phyloP scores from a whole-genome alignment of 2,113 vertebrate genomes.

The Corydoras sp. region DNA sequence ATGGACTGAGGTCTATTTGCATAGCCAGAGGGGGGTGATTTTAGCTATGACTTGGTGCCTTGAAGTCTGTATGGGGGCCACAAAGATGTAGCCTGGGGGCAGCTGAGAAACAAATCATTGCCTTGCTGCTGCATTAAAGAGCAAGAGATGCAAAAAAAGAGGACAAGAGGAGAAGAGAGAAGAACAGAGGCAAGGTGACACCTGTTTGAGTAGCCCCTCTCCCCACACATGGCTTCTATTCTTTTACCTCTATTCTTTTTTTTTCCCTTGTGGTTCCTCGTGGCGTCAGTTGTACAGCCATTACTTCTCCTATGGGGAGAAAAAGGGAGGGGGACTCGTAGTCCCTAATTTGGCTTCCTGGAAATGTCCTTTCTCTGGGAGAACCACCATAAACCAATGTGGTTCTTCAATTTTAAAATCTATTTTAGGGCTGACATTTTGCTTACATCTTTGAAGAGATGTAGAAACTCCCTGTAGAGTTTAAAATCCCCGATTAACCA shows the following conservation, averaged over 20 bases:
- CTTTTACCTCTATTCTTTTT: constrained; percentile 15
- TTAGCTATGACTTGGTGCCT: constrained; percentile 42
- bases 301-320: not conserved
- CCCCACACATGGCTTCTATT: constrained; percentile 5
- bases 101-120: constrained; percentile 44
- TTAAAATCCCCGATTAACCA: no score
- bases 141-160: constrained; percentile 20
- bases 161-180: constrained; percentile 1
- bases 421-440: no score
- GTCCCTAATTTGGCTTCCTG: not conserved
- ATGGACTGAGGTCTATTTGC: constrained; percentile 28
- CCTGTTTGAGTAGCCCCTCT: constrained; percentile 38
- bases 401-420: no score
- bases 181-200: constrained; percentile 37
- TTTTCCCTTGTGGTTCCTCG: not conserved
- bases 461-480: no score
- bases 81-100: constrained; percentile 40
- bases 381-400: not conserved
- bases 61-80: constrained; percentile 46
- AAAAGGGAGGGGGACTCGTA: not conserved
- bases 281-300: constrained; percentile 21
- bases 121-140: constrained; percentile 35
- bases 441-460: no score
- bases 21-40: constrained; percentile 29
- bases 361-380: not conserved